phyloP scores from a whole-genome alignment of 2,113 vertebrate genomes.

The Erinaceus europaeus region DNA sequence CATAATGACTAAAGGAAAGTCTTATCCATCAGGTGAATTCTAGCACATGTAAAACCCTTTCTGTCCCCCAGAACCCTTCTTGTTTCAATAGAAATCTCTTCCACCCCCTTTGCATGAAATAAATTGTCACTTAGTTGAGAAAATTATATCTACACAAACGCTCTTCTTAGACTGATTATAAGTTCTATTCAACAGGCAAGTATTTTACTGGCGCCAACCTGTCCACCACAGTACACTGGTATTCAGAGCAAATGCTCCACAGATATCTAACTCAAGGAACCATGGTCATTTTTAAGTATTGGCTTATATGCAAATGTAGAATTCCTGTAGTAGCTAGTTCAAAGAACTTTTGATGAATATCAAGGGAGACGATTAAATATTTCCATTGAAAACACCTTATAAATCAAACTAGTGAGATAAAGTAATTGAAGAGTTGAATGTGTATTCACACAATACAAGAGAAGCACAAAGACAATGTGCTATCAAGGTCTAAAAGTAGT shows the following conservation, averaged over 20 bases:
- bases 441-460: not conserved
- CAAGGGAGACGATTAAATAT: constrained; percentile 8
- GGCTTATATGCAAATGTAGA: not conserved
- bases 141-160: not conserved
- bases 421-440: not conserved
- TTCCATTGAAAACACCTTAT: constrained; percentile 12
- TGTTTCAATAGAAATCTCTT: not conserved
- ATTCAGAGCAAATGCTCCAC: not conserved
- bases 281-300: not conserved
- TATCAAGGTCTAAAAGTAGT: not conserved
- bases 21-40: not conserved
- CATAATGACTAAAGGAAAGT: no score
- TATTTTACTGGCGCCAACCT: not conserved
- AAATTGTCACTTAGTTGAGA: not conserved
- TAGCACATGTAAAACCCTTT: not conserved
- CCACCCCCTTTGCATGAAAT: not conserved
- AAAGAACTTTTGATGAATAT: constrained; percentile 1
- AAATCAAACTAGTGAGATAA: not conserved
- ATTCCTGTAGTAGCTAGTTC: not conserved
- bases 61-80: not conserved
- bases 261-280: not conserved
- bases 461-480: not conserved
- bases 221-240: not conserved
- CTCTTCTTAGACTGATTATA: not conserved
- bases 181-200: not conserved